Base-by-base conservation (phyloP, 2,797 vertebrate genomes). In the Apogon hyalosoma region DNA sequence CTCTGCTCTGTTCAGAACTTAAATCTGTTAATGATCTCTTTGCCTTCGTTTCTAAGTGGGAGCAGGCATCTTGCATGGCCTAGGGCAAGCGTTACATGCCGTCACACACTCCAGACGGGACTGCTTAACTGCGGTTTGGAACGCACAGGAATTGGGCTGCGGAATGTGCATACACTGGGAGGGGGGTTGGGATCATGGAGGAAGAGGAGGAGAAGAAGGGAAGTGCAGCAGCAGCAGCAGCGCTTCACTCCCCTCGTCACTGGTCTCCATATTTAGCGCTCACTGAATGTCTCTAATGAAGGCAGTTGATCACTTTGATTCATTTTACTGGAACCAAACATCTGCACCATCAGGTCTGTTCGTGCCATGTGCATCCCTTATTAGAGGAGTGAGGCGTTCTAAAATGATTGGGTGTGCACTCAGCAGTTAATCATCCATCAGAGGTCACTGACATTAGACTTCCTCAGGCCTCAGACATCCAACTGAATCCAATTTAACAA, bases 121-220 rank as follows among this genome's bases (percentile, higher is more conserved):
- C 88, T 89, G 90, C 85, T 94, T 94, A 92, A 92, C 88, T 92
- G 92, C 73, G 93, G 93, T 93, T 88, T 93, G 91, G 79, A 91
- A 78, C 87, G 54, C 84, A 71, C 83, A 85, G 75, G 81, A 82
- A 88, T 71, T 60, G 83, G 77, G 71, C 80, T 75, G 62, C 16
- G 88, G 90, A 92, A 93, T 92, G 90, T 84, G 84, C 83, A 61
- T 61, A 68, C 67, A 62, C 74, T 67, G 69, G 48, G 68, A 67
- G 73, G 75, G 58, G 62, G 63, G 80, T 56, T 60, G 80, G 66
- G 73, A 55, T 31, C 6, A 50, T 50, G 48, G 63, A 36, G 64
- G 33, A 36, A 10, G 42, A 24, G 7, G 18, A 13, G 33, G 14
- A 19, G 10, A 0, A 42, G 45, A 63, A 58, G 45, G 52, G 64